Conservation (phyloP, 2,797 vertebrate genomes). For the Gallirallus australis region DNA sequence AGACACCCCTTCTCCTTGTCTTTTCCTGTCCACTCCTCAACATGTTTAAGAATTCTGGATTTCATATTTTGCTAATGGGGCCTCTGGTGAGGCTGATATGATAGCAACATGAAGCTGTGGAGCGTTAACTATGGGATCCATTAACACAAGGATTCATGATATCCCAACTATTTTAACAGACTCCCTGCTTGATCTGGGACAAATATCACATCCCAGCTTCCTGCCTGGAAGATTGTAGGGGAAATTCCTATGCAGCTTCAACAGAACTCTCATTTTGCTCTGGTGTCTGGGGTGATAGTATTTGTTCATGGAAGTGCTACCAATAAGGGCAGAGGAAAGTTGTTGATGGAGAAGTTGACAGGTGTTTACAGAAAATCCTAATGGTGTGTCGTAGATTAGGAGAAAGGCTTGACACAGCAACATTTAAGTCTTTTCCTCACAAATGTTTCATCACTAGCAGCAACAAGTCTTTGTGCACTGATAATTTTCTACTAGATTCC, state of each 20-base stretch:
- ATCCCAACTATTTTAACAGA: background rate
- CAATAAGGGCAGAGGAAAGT: background rate
- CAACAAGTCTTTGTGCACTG: background rate
- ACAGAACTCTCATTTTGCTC: background rate
- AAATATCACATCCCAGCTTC: background rate
- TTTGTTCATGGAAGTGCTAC: background rate
- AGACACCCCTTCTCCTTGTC: background rate
- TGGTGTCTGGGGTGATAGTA: background rate
- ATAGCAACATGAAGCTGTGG: background rate
- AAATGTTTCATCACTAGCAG: constrained; percentile 38
- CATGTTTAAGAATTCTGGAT: background rate
- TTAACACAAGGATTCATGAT: background rate
- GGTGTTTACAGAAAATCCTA: constrained; percentile 44
- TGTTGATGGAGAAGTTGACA: background rate
- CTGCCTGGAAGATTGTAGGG: background rate
- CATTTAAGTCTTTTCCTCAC: constrained; percentile 30
- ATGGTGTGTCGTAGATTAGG: constrained; percentile 27
- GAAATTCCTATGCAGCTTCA: background rate
- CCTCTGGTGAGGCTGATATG: background rate
- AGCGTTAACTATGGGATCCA: background rate
- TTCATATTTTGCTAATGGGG: background rate
- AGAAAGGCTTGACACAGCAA: background rate
- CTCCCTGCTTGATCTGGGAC: background rate
- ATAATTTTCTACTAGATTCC: constrained; percentile 5
- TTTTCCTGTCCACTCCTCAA: background rate